Percentiles rank a stretch among this genome's conserved stretches.
These are phyloP conservation scores for Ormyrus rosae DNA, from an alignment of 2,888 invertebrate species.

Conservation along the genomic window DNA sequence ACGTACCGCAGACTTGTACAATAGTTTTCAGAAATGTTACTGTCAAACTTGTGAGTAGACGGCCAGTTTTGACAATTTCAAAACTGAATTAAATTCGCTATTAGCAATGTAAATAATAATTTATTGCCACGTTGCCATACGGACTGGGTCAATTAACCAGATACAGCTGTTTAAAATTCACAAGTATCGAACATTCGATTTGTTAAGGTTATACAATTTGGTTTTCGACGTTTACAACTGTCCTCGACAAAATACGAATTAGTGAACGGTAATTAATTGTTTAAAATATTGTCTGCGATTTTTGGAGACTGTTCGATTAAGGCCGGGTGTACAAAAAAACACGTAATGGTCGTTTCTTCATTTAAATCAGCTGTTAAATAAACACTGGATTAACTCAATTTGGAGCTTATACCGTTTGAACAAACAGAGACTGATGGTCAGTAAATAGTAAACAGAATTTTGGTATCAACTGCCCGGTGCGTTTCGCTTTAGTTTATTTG, in stretches of 20 bases:
- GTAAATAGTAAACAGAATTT: slow-evolving; percentile 47
- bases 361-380: slow-evolving; percentile 11
- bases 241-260: background rate
- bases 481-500: slow-evolving; percentile 11
- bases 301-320: background rate
- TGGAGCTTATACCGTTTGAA: slow-evolving; percentile 5
- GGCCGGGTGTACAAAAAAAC: background rate
- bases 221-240: background rate
- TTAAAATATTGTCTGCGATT: background rate
- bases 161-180: slow-evolving; percentile 26
- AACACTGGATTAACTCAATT: slow-evolving; percentile 32
- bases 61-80: too few relatives aligned
- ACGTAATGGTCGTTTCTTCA: background rate
- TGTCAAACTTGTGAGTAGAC: too few relatives aligned
- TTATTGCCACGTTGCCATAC: too few relatives aligned
- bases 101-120: too few relatives aligned
- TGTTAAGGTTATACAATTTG: slow-evolving; percentile 9
- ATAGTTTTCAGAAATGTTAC: too few relatives aligned
- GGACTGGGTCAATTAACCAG: too few relatives aligned
- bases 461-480: slow-evolving; percentile 8
- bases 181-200: slow-evolving; percentile 20
- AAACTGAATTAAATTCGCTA: too few relatives aligned
- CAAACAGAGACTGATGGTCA: slow-evolving; percentile 30
- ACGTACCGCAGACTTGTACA: too few relatives aligned
- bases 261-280: background rate